A percentile compares a stretch with the other conserved stretches of the same genome.
Evolutionary conservation across 1,140 invertebrate genomes (phyloP).

Genomic region (Aphelinus certus): DNA sequence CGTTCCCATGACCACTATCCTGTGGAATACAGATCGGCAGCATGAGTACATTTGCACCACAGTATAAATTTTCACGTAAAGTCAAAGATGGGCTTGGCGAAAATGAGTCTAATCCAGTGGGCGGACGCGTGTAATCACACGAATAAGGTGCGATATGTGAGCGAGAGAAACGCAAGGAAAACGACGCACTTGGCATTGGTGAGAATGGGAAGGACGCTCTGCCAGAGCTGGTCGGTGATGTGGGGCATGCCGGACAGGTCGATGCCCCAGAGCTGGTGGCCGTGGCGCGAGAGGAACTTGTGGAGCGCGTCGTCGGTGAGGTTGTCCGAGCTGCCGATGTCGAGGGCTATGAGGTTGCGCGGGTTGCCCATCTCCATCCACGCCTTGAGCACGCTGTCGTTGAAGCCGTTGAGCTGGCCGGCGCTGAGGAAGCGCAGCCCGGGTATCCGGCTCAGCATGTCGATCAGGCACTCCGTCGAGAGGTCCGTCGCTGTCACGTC

Average conservation of each 20-base stretch:
- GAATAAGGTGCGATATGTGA: too few relatives aligned
- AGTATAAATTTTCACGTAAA: too few relatives aligned
- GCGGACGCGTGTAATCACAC: too few relatives aligned
- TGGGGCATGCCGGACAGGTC: slow-evolving; percentile 95
- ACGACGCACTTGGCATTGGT: slow-evolving; percentile 85
- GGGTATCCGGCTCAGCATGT: slow-evolving; percentile 89
- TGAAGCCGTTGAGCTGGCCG: slow-evolving; percentile 97
- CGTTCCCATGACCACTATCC: slow-evolving; percentile 97
- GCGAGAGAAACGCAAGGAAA: neutral
- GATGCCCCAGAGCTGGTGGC: slow-evolving; percentile 87
- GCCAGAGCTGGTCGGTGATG: slow-evolving; percentile 97
- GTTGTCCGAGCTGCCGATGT: slow-evolving; percentile 95
- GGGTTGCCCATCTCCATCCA: slow-evolving; percentile 91
- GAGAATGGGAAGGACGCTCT: slow-evolving; percentile 87
- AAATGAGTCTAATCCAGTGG: too few relatives aligned
- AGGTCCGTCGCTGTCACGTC: slow-evolving; percentile 98
- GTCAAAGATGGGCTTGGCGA: too few relatives aligned
- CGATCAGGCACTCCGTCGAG: slow-evolving; percentile 91
- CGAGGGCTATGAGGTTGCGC: slow-evolving; percentile 85
- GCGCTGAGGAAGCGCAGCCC: slow-evolving; percentile 90
- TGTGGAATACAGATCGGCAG: slow-evolving; percentile 56
- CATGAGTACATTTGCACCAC: too few relatives aligned
- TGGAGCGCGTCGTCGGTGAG: slow-evolving; percentile 91
- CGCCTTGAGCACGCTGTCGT: slow-evolving; percentile 89
- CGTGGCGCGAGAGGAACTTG: slow-evolving; percentile 90